phyloP scores from a whole-genome alignment of 1,140 invertebrate species.

The Listronotus bonariensis region DNA sequence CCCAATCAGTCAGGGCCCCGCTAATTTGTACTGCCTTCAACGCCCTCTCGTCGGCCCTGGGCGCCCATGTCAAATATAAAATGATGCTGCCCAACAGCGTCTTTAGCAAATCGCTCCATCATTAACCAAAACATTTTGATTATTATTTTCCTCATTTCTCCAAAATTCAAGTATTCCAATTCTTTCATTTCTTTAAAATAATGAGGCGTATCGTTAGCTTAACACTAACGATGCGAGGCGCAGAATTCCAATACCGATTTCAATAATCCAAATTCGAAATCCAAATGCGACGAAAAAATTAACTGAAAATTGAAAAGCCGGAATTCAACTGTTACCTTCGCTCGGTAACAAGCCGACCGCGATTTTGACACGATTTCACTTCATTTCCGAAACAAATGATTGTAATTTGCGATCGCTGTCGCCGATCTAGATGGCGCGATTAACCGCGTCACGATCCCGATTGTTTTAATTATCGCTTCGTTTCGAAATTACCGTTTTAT shows the following conservation, averaged over 20 bases:
- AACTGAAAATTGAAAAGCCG: conserved; percentile 19
- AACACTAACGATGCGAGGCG: conserved; percentile 18
- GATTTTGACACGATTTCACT: conserved; percentile 53
- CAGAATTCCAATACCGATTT: conserved; percentile 19
- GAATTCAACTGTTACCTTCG: conserved; percentile 26
- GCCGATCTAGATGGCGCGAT: conserved; percentile 47
- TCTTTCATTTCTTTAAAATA: conserved; percentile 10
- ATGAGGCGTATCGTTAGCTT: conserved; percentile 31
- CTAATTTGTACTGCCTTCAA: no score
- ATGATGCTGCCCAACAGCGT: no score
- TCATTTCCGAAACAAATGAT: conserved; percentile 57
- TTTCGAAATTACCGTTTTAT: conserved; percentile 31
- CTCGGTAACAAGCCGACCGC: conserved; percentile 52
- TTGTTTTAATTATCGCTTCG: conserved; percentile 33
- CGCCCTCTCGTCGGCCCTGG: no score
- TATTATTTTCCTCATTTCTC: neutral
- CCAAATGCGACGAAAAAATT: conserved; percentile 28
- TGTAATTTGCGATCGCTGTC: conserved; percentile 53
- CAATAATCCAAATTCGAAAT: conserved; percentile 16
- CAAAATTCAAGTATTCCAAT: no score
- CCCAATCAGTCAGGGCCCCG: no score
- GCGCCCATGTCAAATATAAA: no score
- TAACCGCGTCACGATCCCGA: conserved; percentile 34
- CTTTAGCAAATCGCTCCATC: neutral
- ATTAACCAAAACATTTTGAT: conserved; percentile 4